Percentiles rank a stretch among this genome's conserved stretches.
These are phyloP conservation scores for Empis stercorea DNA, from an alignment of 2,888 invertebrate species.

Conservation along the genomic window DNA sequence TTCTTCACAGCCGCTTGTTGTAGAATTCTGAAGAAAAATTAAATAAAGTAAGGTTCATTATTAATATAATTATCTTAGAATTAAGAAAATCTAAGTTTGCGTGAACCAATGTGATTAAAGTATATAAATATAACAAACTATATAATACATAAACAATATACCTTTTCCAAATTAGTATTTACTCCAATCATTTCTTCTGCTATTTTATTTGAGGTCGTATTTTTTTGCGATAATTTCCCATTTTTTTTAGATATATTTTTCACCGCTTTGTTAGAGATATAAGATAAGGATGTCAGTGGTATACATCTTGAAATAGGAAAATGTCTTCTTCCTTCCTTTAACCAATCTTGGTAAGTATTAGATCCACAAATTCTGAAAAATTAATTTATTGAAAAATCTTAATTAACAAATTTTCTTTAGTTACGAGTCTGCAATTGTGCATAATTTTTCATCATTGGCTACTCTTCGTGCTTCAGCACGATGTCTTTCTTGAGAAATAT, in stretches of 20 bases:
- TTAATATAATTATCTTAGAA: too few relatives aligned
- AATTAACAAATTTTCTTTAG: constrained; percentile 22
- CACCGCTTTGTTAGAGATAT: constrained; percentile 69
- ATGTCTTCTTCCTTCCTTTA: constrained; percentile 70
- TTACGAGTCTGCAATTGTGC: constrained; percentile 83
- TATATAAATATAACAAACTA: too few relatives aligned
- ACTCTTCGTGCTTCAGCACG: constrained; percentile 84
- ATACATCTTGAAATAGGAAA: constrained; percentile 73
- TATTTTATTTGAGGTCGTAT: constrained; percentile 1
- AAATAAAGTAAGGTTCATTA: too few relatives aligned
- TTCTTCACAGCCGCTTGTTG: constrained; percentile 12
- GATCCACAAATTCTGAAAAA: constrained; percentile 48
- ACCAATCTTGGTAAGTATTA: constrained; percentile 64
- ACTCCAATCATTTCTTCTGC: too few relatives aligned
- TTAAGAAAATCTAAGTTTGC: too few relatives aligned
- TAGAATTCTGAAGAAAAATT: constrained; percentile 6
- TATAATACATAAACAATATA: too few relatives aligned
- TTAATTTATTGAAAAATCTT: constrained; percentile 8
- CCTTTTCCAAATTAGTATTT: too few relatives aligned
- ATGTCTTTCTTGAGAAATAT: constrained; percentile 83
- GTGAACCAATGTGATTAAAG: too few relatives aligned
- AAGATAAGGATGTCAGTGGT: constrained; percentile 69
- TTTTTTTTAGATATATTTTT: constrained; percentile 51
- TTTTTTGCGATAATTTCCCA: constrained; percentile 38
- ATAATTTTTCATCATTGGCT: constrained; percentile 79